Evolutionary conservation across 2,113 vertebrate species (phyloP), one percentile per base, ranked within the genome.

Genomic region (Gallinago media): DNA sequence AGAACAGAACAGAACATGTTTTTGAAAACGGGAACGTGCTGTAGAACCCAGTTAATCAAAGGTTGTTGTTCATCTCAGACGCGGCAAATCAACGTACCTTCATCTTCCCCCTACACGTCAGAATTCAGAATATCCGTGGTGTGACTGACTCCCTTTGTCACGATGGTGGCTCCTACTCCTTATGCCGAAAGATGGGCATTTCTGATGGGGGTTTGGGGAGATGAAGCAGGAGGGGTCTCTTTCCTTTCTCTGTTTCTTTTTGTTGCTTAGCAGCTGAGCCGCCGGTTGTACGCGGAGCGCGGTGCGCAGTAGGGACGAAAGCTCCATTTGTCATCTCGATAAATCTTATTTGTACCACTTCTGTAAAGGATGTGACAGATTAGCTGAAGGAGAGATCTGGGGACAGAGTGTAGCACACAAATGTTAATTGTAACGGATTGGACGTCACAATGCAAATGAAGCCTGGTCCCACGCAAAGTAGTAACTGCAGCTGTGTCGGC

Each of bases 251-350:
- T 88, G 46, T 52, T 82, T 56, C 87, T 79, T 75, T 88, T 52
- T 52, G 93, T 89, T 96, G 88, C 93, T 96, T 93, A 92, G 94
- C 88, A 97, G 94, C 95, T 95, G 86, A 79, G 91, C 90, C 92
- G 54, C 95, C 63, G 84, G 44, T 77, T 72, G 90, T 62, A 52
- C 58, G 11, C 55, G 5, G 44, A 91, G 75, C 14, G 4, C 23
- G 15, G 32, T 8, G 40, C 92, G 15, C 61, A 17, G 31, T 66
- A 80, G 61, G 27, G 92, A 71, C 36, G 65, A 80, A 94, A 95
- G 86, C 86, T 89, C 75, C 47, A 26, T 89, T 87, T 94, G 90
- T 97, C 95, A 95, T 85, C 70, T 55, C 92, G 88, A 95, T 94
- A 89, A 79, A 96, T 94, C 91, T 96, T 84, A 58, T 56, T 91